These are phyloP conservation scores for Ascaphus truei DNA, from an alignment of 2,113 vertebrate species.

Conservation along the genomic window DNA sequence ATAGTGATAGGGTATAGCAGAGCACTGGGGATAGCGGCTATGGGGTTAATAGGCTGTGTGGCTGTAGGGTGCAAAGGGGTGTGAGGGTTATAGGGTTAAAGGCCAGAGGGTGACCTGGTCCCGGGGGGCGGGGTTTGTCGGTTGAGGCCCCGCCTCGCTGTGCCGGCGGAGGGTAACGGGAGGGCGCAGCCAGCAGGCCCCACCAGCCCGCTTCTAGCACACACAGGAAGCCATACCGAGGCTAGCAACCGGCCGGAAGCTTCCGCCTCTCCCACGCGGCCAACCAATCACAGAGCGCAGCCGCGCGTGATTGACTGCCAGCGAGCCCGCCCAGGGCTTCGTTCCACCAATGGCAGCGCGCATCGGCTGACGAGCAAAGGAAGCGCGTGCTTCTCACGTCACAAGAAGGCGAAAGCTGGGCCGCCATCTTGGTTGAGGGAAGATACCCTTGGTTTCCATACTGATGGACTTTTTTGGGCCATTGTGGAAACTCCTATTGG, in stretches of 20 bases:
- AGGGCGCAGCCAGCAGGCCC: neutral
- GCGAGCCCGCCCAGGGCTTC: neutral
- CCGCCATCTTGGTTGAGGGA: neutral
- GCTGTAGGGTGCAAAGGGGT: neutral
- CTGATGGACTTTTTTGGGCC: no score
- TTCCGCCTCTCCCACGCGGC: neutral
- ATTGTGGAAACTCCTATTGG: no score
- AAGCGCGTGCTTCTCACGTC: neutral
- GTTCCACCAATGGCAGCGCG: neutral
- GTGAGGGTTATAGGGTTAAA: neutral
- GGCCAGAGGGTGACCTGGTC: no score
- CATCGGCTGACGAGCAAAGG: neutral
- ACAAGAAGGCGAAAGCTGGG: neutral
- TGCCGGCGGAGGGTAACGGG: neutral
- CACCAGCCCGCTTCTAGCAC: constrained; percentile 8
- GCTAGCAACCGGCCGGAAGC: neutral
- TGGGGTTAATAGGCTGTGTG: neutral
- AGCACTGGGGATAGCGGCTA: neutral
- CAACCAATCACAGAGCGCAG: neutral
- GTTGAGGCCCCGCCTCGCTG: neutral
- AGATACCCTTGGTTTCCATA: no score
- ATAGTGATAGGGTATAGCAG: neutral
- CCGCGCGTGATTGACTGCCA: neutral
- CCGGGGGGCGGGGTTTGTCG: neutral
- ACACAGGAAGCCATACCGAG: constrained; percentile 21